Evolutionary conservation across 2,888 invertebrate species (phyloP), one percentile per base, ranked within the genome.

Genomic region (Ichneumoninae sp.): DNA sequence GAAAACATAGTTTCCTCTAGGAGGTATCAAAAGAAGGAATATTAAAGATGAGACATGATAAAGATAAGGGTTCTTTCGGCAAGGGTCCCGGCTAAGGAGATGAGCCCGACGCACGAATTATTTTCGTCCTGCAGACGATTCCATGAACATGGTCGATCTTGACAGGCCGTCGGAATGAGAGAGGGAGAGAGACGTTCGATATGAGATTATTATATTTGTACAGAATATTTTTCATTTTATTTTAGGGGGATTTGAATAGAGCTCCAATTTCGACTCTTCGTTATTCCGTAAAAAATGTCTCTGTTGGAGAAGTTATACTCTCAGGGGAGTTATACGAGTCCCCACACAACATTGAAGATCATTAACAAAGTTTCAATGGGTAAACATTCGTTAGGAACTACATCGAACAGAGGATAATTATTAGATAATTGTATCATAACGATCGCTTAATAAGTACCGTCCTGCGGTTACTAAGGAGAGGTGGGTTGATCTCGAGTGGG

Each of bases 381-480:
- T 66, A 50, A 54, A 76, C 52, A 40, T 74, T 74, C 65, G 57
- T 50, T 71, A 33, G n/a, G 19, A 8, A 30, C 47, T 40, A 22
- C 62, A 44, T 52, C 50, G 70, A 40, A 66, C 54, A 57, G 22
- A 47, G n/a, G 13, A 60, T 19, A 75, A 78, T 74, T 26, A 78
- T 52, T 13, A 57, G 33, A 66, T 44, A 44, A 10, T 44, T 3
- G 1, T 36, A 44, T 44, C 10, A 44, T 44, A 44, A 44, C 13
- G 1, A 44, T 44, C 13, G 44, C 44, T 10, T 10, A 13, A 13
- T 13, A 44, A 13, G 3, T 44, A 13, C 13, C 44, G 44, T 2
- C 13, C 13, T 3, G 13, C 44, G 13, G 13, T 44, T 13, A 13
- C 13, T 44, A 3, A 44, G 44, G 44, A 44, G 44, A 44, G 10